Conservation (phyloP, 2,888 invertebrate species). For the Callinectes sapidus region DNA sequence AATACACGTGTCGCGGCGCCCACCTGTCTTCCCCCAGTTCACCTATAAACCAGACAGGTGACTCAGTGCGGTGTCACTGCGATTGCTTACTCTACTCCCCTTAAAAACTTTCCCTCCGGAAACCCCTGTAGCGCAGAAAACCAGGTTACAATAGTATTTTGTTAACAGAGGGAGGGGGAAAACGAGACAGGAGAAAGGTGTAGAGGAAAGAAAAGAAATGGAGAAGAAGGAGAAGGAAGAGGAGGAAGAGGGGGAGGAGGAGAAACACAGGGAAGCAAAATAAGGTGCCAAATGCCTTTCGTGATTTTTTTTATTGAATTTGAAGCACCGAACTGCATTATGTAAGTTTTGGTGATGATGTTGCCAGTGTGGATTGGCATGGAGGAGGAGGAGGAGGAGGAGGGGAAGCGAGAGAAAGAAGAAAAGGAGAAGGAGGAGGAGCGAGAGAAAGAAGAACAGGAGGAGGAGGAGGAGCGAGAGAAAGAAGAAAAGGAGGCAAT, state of each 20-base stretch:
- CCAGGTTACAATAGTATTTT: not conserved
- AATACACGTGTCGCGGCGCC: not conserved
- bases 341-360: conserved; percentile 4
- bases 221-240: not conserved
- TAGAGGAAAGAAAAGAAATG: not conserved
- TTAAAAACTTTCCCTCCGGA: not conserved
- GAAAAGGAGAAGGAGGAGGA: not conserved
- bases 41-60: not conserved
- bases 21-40: not conserved
- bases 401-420: not conserved
- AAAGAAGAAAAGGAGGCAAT: too few relatives aligned
- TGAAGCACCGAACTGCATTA: not conserved
- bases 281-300: not conserved
- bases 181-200: not conserved
- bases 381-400: not conserved
- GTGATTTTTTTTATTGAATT: not conserved
- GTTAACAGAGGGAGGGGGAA: not conserved
- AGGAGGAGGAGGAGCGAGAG: not conserved
- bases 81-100: not conserved
- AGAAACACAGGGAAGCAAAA: not conserved
- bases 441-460: not conserved
- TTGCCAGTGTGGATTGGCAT: not conserved
- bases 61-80: not conserved
- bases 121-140: not conserved
- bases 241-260: not conserved